A percentile compares a stretch with the other conserved stretches of the same genome.
phyloP scores from a whole-genome alignment of 2,888 invertebrate species.

The Nephrotoma flavescens region DNA sequence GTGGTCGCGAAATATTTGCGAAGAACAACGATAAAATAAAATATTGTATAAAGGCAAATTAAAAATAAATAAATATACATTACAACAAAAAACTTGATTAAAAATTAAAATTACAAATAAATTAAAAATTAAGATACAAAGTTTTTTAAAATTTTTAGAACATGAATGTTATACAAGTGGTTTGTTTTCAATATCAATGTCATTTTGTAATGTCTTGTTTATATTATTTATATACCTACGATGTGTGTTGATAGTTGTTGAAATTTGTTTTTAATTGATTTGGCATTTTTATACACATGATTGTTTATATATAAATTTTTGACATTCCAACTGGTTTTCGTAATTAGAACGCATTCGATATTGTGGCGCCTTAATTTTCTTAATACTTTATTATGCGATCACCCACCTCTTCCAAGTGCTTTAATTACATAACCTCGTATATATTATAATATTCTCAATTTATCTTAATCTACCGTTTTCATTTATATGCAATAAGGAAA shows the following conservation, averaged over 20 bases:
- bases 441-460: not conserved
- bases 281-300: not conserved
- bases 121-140: not conserved
- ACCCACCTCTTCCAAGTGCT: not conserved
- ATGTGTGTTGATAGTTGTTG: not conserved
- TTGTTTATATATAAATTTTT: not conserved
- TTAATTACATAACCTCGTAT: not conserved
- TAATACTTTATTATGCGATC: too few species aligned
- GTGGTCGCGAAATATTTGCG: not conserved
- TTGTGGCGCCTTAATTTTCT: not conserved
- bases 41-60: too few species aligned
- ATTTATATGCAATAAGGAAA: not conserved
- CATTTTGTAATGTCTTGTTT: not conserved
- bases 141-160: not conserved
- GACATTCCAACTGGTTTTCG: not conserved
- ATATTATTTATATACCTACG: not conserved
- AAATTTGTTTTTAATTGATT: not conserved
- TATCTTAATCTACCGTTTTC: not conserved
- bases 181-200: not conserved
- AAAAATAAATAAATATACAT: too few species aligned
- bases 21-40: not conserved
- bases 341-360: not conserved
- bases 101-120: not conserved
- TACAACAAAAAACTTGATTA: not conserved
- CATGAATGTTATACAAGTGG: not conserved